Percentiles rank a stretch among this genome's conserved stretches.
These are phyloP conservation scores for Dasypus novemcinctus DNA, from an alignment of 2,113 vertebrate species.

Conservation along the genomic window DNA sequence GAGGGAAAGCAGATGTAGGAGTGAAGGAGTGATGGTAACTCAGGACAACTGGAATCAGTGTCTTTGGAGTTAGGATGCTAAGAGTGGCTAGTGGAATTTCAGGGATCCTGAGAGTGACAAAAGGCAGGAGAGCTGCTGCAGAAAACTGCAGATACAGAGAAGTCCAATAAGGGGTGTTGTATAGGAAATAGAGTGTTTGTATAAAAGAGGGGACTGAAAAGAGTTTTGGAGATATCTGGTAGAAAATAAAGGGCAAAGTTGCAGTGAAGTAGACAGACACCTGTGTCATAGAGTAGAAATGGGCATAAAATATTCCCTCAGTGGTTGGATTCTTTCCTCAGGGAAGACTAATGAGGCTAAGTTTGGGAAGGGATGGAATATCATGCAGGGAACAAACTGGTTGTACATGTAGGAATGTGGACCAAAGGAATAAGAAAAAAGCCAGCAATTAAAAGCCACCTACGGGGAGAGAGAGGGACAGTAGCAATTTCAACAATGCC, in stretches of 20 bases:
- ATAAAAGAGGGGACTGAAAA: background rate
- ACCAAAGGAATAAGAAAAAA: background rate
- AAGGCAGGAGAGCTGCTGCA: background rate
- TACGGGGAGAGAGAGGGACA: background rate
- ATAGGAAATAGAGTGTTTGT: background rate
- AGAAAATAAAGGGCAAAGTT: background rate
- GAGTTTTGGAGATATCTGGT: background rate
- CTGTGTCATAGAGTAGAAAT: background rate
- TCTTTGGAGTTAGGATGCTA: background rate
- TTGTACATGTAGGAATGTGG: background rate
- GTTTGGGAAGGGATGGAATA: background rate
- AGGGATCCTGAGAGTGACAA: background rate
- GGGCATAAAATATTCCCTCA: background rate
- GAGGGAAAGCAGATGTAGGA: fast-evolving
- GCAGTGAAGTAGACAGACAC: background rate
- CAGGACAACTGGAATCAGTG: no score
- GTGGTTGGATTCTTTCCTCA: background rate
- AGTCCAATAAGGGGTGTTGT: background rate
- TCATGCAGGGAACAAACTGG: background rate
- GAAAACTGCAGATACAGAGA: background rate
- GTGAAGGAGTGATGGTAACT: background rate
- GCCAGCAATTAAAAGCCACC: background rate
- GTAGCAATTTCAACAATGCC: background rate
- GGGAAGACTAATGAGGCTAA: background rate
- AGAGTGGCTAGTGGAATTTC: background rate